Base-by-base conservation (phyloP, 2,888 invertebrate genomes). In the Conus canariensis region DNA sequence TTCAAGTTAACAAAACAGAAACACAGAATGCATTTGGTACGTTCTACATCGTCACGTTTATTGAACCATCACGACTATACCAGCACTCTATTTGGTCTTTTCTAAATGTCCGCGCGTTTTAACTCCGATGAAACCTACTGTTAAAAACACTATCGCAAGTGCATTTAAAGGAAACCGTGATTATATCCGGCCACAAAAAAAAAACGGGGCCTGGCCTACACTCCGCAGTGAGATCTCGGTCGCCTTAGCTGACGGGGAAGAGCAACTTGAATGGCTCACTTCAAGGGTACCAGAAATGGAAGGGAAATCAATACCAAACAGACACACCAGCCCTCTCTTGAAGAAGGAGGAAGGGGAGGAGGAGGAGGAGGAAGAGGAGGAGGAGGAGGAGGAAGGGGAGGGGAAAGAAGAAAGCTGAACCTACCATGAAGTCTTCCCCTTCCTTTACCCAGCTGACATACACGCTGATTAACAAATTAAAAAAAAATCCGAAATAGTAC, bases 231-330 rank as follows among this genome's bases (percentile, higher is more conserved):
- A 56, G 16, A 25, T 70, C 45, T 45, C 45, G 45, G 45, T 45
- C 45, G 4, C 45, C 45, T 45, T 45, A 45, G 45, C 45, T 45
- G 45, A 45, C 22, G 64, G 25, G 88, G 64, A 88, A 60, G 14
- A 56, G 88, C 30, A 67, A 83, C 83, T 83, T 56, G 58, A 58
- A 12, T 58, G 25, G 58, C 82, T 83, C 88, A 83, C 56, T 82
- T 56, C 30, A 22, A 30, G 60, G 83, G 67, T 22, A 64, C 59
- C 83, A 88, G 82, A 56, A 64, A 56, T 60, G 67, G 80, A 60
- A 70, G 60, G 60, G 16, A 74, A 74, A 88, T 83, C 88, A 67
- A 88, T 88, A 83, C 82, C 58, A 80, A 25, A 16, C 77, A 30
- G 30, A 25, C 16, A 30, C 77, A 77, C 30, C 77, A 19, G 30